These are phyloP conservation scores for Ricordea florida DNA, from an alignment of 92 coral and sea anemone genomes.

Conservation along the genomic window DNA sequence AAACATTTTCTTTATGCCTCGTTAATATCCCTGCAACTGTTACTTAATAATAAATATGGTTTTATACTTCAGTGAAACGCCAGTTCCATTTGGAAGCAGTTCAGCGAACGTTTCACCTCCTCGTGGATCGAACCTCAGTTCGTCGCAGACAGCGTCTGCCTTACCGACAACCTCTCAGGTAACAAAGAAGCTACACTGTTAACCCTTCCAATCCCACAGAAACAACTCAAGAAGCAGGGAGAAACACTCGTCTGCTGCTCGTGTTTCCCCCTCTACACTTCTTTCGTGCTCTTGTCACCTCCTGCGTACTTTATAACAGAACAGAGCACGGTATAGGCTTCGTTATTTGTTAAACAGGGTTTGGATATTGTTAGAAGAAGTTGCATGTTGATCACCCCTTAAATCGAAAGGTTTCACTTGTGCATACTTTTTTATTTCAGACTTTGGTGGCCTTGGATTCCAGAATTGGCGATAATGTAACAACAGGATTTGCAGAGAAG, in stretches of 20 bases:
- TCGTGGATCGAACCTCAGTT: conserved; percentile 9
- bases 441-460: conserved; percentile 78
- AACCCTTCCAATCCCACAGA: no score
- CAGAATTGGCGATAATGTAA: conserved; percentile 77
- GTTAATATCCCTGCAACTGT: neutral
- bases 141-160: conserved; percentile 17
- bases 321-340: no score
- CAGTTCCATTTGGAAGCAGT: conserved; percentile 89
- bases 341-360: no score
- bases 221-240: no score
- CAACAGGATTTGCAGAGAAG: conserved; percentile 84
- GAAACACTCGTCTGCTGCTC: no score
- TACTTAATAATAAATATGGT: neutral
- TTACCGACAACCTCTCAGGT: conserved; percentile 85
- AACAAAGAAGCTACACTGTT: no score
- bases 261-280: no score
- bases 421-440: conserved; percentile 13
- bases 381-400: no score
- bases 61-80: conserved; percentile 71
- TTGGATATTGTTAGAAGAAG: no score
- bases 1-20: neutral
- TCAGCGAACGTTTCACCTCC: conserved; percentile 59
- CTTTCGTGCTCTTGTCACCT: no score
- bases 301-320: no score
- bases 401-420: neutral